phyloP scores from a whole-genome alignment of 2,888 invertebrate genomes.

The Lordiphosa fenestrarum region DNA sequence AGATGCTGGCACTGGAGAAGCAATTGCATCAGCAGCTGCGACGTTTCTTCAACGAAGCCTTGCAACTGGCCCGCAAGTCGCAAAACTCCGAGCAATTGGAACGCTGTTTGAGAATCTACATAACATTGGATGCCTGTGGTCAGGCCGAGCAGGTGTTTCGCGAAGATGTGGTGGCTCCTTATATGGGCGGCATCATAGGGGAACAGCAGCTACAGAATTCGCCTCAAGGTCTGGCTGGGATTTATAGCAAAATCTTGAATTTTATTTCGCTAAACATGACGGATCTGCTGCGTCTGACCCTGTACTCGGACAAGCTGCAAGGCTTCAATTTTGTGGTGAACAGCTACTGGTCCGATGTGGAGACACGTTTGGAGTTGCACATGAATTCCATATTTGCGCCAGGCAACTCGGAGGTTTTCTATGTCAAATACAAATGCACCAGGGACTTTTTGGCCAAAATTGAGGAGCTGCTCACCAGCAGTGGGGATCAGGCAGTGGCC shows the following conservation, averaged over 20 bases:
- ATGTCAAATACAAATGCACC: conserved; percentile 89
- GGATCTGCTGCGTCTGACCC: conserved; percentile 81
- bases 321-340: conserved; percentile 90
- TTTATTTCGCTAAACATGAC: conserved; percentile 87
- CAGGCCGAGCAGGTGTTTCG: conserved; percentile 88
- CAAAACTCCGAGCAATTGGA: conserved; percentile 80
- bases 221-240: conserved; percentile 81
- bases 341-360: conserved; percentile 93
- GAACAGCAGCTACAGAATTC: conserved; percentile 77
- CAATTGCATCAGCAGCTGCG: conserved; percentile 74
- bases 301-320: conserved; percentile 81
- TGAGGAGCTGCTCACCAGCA: conserved; percentile 83
- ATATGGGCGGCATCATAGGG: conserved; percentile 85
- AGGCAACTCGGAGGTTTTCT: conserved; percentile 94
- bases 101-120: conserved; percentile 77
- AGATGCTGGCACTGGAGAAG: conserved; percentile 62
- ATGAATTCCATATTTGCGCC: conserved; percentile 93
- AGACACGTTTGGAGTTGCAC: conserved; percentile 89
- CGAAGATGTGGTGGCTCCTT: conserved; percentile 76
- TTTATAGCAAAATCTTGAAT: conserved; percentile 86
- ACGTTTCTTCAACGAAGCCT: conserved; percentile 77
- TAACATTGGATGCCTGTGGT: conserved; percentile 76
- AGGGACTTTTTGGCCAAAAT: conserved; percentile 87
- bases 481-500: conserved; percentile 81
- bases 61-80: conserved; percentile 58